Conservation (phyloP, 37 sponge, comb jelly and placozoan species). For the Agelas oroides region DNA sequence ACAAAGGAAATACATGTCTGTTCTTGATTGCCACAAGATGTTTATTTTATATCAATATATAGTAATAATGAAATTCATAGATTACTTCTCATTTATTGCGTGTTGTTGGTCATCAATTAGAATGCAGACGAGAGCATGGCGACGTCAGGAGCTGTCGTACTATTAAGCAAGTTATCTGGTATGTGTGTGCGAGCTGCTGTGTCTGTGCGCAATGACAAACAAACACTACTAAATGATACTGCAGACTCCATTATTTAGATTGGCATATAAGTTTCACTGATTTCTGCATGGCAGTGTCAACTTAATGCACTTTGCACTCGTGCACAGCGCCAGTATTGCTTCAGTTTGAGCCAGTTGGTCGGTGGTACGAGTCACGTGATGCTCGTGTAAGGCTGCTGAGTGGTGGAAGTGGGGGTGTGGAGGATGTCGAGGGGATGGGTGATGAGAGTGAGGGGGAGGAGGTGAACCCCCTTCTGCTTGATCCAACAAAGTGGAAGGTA, state of each 20-base stretch:
- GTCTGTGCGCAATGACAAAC: too few relatives aligned
- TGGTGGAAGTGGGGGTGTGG: constrained; percentile 7
- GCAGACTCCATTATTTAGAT: too few relatives aligned
- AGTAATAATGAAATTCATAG: too few relatives aligned
- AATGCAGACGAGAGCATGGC: neutral
- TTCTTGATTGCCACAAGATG: too few relatives aligned
- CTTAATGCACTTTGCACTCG: too few relatives aligned
- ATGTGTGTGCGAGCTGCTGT: neutral
- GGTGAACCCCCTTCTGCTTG: constrained; percentile 50
- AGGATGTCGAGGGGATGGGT: neutral
- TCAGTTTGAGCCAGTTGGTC: constrained; percentile 39
- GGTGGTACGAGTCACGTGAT: constrained; percentile 24
- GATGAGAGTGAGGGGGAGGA: constrained; percentile 24
- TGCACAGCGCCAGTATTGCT: constrained; percentile 9
- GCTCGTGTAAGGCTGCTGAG: neutral
- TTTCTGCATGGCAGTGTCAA: too few relatives aligned
- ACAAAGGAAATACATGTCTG: too few relatives aligned
- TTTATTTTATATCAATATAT: neutral
- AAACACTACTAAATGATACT: too few relatives aligned
- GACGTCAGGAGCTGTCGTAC: neutral
- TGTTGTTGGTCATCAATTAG: neutral
- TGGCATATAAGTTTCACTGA: too few relatives aligned
- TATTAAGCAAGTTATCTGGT: neutral
- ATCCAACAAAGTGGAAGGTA: constrained; percentile 82
- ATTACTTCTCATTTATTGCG: too few relatives aligned